phyloP scores from a whole-genome alignment of 2,797 vertebrate genomes.

The Taenioides sp. region DNA sequence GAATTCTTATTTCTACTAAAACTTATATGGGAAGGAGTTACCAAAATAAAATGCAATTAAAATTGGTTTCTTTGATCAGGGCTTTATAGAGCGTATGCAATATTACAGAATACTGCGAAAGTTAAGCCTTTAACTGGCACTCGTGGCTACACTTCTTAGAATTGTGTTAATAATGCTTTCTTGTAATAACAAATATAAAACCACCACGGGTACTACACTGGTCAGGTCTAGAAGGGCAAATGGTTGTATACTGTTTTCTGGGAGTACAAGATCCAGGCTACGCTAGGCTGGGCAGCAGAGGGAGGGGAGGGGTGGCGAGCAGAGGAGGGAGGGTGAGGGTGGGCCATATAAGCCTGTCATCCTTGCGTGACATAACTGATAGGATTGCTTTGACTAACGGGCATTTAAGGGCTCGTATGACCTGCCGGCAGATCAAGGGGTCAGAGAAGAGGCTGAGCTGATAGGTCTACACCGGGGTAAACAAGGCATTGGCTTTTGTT shows the following conservation, averaged over 20 bases:
- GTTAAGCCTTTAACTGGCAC: constrained; percentile 10
- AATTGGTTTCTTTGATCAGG: not conserved
- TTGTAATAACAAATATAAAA: constrained; percentile 19
- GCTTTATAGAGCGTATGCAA: not conserved
- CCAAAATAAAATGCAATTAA: not conserved
- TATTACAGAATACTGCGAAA: not conserved
- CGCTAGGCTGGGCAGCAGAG: constrained; percentile 18
- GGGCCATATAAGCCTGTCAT: constrained; percentile 61
- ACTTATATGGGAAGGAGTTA: not conserved
- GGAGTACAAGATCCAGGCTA: constrained; percentile 22
- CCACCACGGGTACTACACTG: constrained; percentile 14
- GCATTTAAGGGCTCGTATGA: constrained; percentile 79
- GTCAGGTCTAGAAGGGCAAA: constrained; percentile 20
- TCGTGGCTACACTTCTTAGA: constrained; percentile 10
- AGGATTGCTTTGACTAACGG: constrained; percentile 79
- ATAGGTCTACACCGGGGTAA: constrained; percentile 24
- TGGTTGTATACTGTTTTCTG: constrained; percentile 15
- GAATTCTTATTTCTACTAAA: constrained; percentile 6
- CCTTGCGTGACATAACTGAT: constrained; percentile 82
- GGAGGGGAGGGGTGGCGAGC: not conserved
- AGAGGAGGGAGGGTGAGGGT: not conserved
- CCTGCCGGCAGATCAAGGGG: constrained; percentile 77
- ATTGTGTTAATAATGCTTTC: constrained; percentile 16
- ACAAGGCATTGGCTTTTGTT: constrained; percentile 25
- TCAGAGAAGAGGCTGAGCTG: constrained; percentile 34